Conservation (phyloP, 1,140 invertebrate species). For the Popillia japonica region DNA sequence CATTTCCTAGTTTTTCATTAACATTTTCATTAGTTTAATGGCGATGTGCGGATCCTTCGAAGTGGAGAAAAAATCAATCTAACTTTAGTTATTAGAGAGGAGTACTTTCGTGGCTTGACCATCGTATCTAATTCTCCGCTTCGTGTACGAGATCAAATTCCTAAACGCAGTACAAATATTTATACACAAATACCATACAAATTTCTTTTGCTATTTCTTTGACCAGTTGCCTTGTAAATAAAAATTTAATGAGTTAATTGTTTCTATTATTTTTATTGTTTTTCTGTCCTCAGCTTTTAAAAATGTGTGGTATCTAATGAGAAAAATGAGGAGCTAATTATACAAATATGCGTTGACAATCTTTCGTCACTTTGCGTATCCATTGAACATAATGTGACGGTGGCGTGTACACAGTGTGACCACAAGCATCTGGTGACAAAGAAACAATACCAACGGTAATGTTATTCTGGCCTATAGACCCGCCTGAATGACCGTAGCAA, state of each 20-base stretch:
- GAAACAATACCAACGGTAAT: not conserved
- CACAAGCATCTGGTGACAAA: not conserved
- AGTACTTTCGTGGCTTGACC: constrained; percentile 11
- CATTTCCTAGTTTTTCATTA: constrained; percentile 25
- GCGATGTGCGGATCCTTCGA: not conserved
- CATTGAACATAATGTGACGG: not conserved
- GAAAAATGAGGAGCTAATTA: not conserved
- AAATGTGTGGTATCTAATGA: no score
- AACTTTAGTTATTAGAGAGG: constrained; percentile 28
- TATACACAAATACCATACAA: not conserved
- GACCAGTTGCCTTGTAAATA: no score
- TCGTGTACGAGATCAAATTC: constrained; percentile 10
- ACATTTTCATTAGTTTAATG: constrained; percentile 35
- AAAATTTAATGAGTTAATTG: no score
- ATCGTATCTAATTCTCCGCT: not conserved
- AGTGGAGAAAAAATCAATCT: constrained; percentile 29
- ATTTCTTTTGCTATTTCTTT: no score
- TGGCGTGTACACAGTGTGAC: not conserved
- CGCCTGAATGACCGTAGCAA: not conserved
- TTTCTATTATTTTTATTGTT: no score
- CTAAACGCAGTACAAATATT: not conserved
- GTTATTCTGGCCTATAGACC: not conserved
- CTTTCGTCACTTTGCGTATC: not conserved
- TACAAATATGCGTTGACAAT: not conserved
- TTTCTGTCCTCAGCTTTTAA: no score